phyloP scores from a whole-genome alignment of 37 sponge, comb jelly and placozoan species.

The Crambe crambe region DNA sequence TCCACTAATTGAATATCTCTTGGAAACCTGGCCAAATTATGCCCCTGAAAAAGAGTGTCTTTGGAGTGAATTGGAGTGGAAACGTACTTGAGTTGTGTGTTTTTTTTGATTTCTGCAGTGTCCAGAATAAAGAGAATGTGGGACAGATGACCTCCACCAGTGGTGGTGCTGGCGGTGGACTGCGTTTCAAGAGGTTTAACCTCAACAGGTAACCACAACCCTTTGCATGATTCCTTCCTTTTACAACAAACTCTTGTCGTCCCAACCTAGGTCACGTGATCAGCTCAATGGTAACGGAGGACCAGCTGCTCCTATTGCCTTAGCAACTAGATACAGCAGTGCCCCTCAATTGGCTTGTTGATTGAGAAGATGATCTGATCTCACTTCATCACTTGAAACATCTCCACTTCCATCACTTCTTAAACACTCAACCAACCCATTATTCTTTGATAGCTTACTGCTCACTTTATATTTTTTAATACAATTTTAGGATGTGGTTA shows the following conservation, averaged over 20 bases:
- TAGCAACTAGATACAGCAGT: neutral
- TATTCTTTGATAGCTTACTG: no score
- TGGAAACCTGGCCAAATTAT: no score
- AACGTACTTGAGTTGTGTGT: no score
- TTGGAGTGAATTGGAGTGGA: no score
- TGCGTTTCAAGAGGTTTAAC: neutral
- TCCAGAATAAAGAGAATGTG: slow-evolving; percentile 9
- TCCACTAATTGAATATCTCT: no score
- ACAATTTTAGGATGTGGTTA: no score
- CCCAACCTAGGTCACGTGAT: neutral
- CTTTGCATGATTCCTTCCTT: slow-evolving; percentile 7
- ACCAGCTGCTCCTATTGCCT: neutral
- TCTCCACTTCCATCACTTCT: neutral
- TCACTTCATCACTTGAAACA: neutral
- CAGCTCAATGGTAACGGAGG: neutral
- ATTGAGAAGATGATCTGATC: neutral
- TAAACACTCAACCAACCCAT: no score
- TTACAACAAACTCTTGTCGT: no score
- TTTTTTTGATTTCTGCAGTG: no score
- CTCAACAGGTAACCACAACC: slow-evolving; percentile 1
- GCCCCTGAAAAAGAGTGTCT: no score
- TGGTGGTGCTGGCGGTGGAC: neutral
- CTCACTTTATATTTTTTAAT: no score
- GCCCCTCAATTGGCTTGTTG: slow-evolving; percentile 1
- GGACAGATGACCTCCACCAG: neutral